A percentile compares a stretch with the other conserved stretches of the same genome.
phyloP scores from a whole-genome alignment of 1,140 invertebrate species.

The Apis cerana region DNA sequence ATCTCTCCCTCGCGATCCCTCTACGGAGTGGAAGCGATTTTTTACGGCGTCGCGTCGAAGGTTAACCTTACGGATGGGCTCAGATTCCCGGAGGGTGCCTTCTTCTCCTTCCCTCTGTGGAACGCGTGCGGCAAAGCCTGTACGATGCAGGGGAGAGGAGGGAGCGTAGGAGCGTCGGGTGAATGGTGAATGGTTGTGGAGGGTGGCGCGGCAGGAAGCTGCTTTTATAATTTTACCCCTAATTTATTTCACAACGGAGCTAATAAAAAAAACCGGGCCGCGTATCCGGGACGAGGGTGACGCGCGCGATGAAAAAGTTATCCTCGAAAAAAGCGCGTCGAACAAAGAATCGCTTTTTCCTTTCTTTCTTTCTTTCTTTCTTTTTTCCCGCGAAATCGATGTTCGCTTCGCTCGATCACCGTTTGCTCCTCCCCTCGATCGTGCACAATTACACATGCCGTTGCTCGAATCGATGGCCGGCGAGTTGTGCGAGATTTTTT shows the following conservation, averaged over 20 bases:
- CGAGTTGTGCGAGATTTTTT: no score
- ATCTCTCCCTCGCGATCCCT: slow-evolving; percentile 5
- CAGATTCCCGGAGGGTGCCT: slow-evolving; percentile 11
- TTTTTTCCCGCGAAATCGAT: no score
- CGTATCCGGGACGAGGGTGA: slow-evolving; percentile 34
- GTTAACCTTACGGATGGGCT: slow-evolving; percentile 30
- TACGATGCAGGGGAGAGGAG: background rate
- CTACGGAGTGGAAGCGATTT: slow-evolving; percentile 33
- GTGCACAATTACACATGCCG: no score
- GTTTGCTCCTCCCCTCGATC: no score
- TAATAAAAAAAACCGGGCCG: slow-evolving; percentile 62
- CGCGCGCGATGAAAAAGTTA: slow-evolving; percentile 55
- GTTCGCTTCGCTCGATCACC: no score
- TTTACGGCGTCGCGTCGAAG: slow-evolving; percentile 46
- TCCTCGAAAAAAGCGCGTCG: slow-evolving; percentile 37
- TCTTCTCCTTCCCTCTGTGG: background rate
- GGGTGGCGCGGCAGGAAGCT: slow-evolving; percentile 9
- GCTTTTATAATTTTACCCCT: slow-evolving; percentile 69
- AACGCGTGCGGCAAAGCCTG: background rate
- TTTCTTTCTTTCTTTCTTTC: no score
- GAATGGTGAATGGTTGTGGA: background rate
- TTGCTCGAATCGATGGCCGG: background rate
- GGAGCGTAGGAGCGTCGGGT: no score
- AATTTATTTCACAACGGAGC: slow-evolving; percentile 66
- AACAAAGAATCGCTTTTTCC: background rate